phyloP scores from a whole-genome alignment of 2,113 vertebrate species.

The Haemorhous mexicanus region DNA sequence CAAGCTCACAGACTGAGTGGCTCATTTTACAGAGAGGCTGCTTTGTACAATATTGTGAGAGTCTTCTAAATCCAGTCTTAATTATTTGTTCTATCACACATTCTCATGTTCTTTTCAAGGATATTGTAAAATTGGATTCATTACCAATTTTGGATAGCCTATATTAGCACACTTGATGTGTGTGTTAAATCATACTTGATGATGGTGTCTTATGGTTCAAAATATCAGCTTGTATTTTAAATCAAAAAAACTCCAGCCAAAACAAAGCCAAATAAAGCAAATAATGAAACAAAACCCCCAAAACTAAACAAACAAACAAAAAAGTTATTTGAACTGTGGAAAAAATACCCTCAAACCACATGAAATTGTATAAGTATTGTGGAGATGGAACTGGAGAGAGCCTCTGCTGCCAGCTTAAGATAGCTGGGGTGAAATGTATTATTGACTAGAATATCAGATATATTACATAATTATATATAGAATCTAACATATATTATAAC shows the following conservation, averaged over 20 bases:
- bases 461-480: neutral
- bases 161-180: neutral
- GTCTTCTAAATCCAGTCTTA: neutral
- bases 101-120: neutral
- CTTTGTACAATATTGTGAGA: neutral
- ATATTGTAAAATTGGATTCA: neutral
- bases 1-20: neutral
- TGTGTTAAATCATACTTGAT: neutral
- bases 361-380: neutral
- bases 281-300: fast-evolving
- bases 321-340: neutral
- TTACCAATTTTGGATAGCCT: neutral
- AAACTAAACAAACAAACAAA: neutral
- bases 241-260: neutral
- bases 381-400: neutral
- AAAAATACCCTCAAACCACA: neutral
- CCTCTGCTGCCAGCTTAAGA: neutral
- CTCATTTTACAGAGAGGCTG: neutral
- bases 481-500: neutral
- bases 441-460: neutral
- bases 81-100: neutral
- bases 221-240: neutral
- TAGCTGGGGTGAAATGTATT: neutral
- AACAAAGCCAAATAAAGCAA: neutral
- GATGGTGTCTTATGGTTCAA: neutral